A percentile compares a stretch with the other conserved stretches of the same genome.
Conservation (phyloP, 2,113 vertebrate species). For the Meriones unguiculatus region DNA sequence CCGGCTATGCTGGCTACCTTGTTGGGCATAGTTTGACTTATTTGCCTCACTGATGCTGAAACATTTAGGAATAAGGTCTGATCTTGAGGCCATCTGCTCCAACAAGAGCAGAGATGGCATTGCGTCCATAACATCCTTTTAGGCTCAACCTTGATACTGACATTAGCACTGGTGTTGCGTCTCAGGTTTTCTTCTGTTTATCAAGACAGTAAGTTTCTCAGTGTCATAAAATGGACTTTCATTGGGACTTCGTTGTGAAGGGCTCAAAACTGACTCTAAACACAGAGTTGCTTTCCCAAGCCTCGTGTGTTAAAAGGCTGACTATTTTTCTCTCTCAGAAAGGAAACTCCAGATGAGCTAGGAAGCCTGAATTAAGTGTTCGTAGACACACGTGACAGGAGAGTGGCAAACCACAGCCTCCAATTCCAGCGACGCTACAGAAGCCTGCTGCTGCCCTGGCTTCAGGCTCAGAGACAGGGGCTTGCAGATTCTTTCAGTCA, state of each 20-base stretch:
- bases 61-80: not conserved
- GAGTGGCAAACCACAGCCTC: not conserved
- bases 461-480: not conserved
- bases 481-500: not conserved
- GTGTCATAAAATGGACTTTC: not conserved
- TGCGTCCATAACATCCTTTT: conserved; percentile 8
- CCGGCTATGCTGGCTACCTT: conserved; percentile 11
- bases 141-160: conserved; percentile 4
- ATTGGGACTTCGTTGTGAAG: not conserved
- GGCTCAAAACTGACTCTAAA: conserved; percentile 33
- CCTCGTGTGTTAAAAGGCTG: not conserved
- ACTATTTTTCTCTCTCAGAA: conserved; percentile 29
- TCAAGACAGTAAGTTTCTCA: not conserved
- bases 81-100: not conserved
- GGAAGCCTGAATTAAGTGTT: not conserved
- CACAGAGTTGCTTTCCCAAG: not conserved
- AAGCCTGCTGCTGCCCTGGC: not conserved
- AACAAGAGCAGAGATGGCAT: not conserved
- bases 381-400: not conserved
- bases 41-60: conserved; percentile 30
- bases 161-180: not conserved
- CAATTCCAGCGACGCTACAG: not conserved
- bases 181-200: conserved; percentile 55
- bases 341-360: not conserved
- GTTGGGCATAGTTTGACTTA: conserved; percentile 49